Evolutionary conservation across 2,113 vertebrate genomes (phyloP).

Genomic region (Podilymbus podiceps): DNA sequence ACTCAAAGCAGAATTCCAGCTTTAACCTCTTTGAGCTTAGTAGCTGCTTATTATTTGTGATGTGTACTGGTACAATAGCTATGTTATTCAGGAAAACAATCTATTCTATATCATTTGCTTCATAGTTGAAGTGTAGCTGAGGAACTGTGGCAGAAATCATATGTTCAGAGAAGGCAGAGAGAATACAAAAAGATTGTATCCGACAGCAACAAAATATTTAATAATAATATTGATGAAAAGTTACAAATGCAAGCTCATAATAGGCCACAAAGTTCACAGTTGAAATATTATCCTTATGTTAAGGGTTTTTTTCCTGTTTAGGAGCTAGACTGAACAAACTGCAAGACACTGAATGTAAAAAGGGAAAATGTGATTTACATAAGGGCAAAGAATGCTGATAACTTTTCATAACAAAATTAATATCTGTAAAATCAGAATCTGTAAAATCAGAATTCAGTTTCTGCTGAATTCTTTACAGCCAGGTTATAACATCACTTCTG

Average conservation of each 20-base stretch:
- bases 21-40: background rate
- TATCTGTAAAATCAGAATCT: background rate
- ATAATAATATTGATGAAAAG: background rate
- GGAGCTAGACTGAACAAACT: background rate
- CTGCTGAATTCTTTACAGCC: background rate
- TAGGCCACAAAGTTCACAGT: background rate
- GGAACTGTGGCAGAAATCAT: background rate
- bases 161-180: background rate
- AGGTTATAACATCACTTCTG: background rate
- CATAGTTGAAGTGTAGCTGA: background rate
- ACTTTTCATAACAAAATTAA: no score
- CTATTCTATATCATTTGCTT: background rate
- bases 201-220: background rate
- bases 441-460: background rate
- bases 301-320: background rate
- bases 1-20: background rate
- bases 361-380: background rate
- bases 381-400: background rate
- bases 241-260: background rate
- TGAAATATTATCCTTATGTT: background rate
- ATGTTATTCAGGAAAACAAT: background rate
- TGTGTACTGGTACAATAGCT: background rate
- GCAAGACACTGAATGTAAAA: background rate
- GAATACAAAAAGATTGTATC: background rate
- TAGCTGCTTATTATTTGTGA: background rate